Evolutionary conservation across 2,888 invertebrate species (phyloP).

Genomic region (Myathropa florea): DNA sequence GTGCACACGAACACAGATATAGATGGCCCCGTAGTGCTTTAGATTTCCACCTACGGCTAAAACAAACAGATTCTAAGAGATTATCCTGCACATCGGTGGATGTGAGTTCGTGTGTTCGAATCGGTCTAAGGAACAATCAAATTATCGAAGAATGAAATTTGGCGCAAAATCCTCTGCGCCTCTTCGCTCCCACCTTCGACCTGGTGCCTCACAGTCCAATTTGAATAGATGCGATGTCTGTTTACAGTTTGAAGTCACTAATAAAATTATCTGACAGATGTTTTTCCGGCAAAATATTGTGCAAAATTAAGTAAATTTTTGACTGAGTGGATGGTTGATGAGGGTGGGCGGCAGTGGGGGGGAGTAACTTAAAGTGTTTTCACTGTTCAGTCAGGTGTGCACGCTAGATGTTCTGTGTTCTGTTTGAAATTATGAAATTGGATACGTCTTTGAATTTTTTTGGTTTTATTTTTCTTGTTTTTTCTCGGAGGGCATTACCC

Average conservation of each 20-base stretch:
- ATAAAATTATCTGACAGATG: slow-evolving; percentile 66
- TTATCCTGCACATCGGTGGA: slow-evolving; percentile 43
- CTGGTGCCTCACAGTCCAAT: background rate
- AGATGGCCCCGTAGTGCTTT: slow-evolving; percentile 1
- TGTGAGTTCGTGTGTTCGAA: slow-evolving; percentile 45
- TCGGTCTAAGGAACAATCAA: slow-evolving; percentile 60
- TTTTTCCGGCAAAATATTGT: slow-evolving; percentile 45
- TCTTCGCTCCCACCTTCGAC: background rate
- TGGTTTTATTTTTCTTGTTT: no score
- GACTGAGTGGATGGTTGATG: slow-evolving; percentile 20
- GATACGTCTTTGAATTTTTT: no score
- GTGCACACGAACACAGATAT: background rate
- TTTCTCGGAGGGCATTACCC: no score
- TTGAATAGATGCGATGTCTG: slow-evolving; percentile 30
- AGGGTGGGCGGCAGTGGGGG: slow-evolving; percentile 13
- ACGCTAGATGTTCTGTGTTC: no score
- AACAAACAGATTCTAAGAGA: slow-evolving; percentile 49
- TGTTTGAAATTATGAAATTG: no score
- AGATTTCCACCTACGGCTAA: slow-evolving; percentile 46
- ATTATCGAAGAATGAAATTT: slow-evolving; percentile 64
- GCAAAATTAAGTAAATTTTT: slow-evolving; percentile 46
- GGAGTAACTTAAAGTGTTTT: background rate
- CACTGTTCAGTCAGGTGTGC: background rate
- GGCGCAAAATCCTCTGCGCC: slow-evolving; percentile 23
- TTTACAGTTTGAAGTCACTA: slow-evolving; percentile 58